A percentile compares a stretch with the other conserved stretches of the same genome.
Evolutionary conservation across 1,140 invertebrate genomes (phyloP).

Genomic region (Diachasmimorpha longicaudata): DNA sequence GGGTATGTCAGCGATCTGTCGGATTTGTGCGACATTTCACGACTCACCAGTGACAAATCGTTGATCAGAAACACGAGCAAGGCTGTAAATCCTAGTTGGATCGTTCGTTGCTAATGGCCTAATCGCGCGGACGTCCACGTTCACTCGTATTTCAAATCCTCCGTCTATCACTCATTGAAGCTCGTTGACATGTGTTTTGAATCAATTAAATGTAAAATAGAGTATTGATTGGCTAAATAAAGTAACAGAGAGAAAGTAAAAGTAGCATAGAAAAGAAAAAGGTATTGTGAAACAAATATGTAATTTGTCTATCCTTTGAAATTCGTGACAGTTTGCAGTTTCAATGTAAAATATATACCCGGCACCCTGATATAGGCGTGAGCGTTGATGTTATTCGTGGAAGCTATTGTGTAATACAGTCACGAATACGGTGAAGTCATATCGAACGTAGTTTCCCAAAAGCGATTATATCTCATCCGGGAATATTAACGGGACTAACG

Average conservation of each 20-base stretch:
- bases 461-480: constrained; percentile 4
- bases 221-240: background rate
- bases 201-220: background rate
- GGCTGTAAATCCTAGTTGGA: constrained; percentile 20
- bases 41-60: constrained; percentile 26
- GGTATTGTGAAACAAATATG: background rate
- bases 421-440: background rate
- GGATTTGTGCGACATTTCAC: constrained; percentile 24
- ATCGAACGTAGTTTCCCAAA: constrained; percentile 4
- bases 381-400: background rate
- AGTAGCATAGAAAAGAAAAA: background rate
- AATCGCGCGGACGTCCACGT: constrained; percentile 23
- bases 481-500: constrained; percentile 1
- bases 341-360: background rate
- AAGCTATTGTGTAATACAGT: constrained; percentile 12
- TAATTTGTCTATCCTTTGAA: background rate
- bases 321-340: background rate
- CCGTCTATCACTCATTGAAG: background rate
- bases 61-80: constrained; percentile 24
- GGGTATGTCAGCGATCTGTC: constrained; percentile 14
- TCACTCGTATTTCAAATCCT: constrained; percentile 24
- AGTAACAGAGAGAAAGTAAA: background rate
- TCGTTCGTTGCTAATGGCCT: constrained; percentile 25
- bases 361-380: background rate
- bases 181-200: background rate